Conservation (phyloP, 2,888 invertebrate genomes). For the Synanthedon vespiformis region DNA sequence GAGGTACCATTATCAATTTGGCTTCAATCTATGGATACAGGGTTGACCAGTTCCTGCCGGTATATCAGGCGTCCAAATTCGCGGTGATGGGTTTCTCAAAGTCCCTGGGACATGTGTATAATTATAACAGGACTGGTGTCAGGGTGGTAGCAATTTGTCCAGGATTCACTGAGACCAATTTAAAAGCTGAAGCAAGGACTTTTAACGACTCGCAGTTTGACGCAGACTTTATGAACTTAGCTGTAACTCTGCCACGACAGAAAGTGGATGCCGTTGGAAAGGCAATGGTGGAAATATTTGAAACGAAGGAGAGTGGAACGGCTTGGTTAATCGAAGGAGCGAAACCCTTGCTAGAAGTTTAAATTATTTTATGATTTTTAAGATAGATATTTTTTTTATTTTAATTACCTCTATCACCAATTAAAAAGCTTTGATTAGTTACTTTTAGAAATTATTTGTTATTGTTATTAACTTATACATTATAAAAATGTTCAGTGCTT, state of each 20-base stretch:
- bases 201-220: constrained; percentile 9
- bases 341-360: constrained; percentile 32
- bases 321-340: constrained; percentile 64
- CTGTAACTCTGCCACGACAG: constrained; percentile 27
- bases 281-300: constrained; percentile 31
- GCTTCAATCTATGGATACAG: constrained; percentile 71
- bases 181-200: constrained; percentile 11
- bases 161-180: constrained; percentile 60
- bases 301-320: constrained; percentile 55
- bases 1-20: constrained; percentile 76
- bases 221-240: constrained; percentile 14
- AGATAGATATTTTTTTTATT: too few species aligned
- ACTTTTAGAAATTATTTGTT: too few species aligned
- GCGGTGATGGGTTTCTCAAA: constrained; percentile 65
- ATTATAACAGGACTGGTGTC: constrained; percentile 57
- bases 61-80: constrained; percentile 73
- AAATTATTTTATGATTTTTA: constrained; percentile 1
- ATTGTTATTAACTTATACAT: too few species aligned
- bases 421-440: too few species aligned
- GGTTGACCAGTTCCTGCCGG: constrained; percentile 58
- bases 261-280: constrained; percentile 28
- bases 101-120: constrained; percentile 50
- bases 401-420: too few species aligned
- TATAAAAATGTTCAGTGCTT: too few species aligned
- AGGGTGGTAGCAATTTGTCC: constrained; percentile 65